A percentile compares a stretch with the other conserved stretches of the same genome.
Evolutionary conservation across 2,113 vertebrate species (phyloP).

Genomic region (Prunella fulvescens): DNA sequence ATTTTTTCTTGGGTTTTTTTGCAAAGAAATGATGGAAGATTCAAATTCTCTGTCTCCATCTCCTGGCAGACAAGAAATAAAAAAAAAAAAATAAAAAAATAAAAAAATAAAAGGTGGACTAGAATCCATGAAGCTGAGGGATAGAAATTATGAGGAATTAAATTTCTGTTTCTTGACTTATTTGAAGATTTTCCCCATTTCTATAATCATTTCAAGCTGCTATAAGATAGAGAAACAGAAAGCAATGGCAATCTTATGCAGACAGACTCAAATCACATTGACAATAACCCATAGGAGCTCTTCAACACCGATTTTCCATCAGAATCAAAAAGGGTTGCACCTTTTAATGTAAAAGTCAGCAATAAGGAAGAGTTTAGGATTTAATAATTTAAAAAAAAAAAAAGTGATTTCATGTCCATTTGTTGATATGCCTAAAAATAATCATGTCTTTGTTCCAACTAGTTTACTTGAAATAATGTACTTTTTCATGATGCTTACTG

Average conservation of each 20-base stretch:
- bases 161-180: not conserved
- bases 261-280: not conserved
- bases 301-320: not conserved
- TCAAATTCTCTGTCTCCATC: constrained; percentile 50
- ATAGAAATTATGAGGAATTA: not conserved
- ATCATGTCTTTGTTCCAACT: not conserved
- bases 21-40: not conserved
- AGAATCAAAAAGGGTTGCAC: not conserved
- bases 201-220: not conserved
- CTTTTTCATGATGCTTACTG: not conserved
- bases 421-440: not conserved
- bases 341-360: not conserved
- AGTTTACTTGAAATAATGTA: not conserved
- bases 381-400: not conserved
- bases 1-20: not conserved
- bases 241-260: not conserved
- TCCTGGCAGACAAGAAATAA: constrained; percentile 12
- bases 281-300: not conserved
- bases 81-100: not conserved
- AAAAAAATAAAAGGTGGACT: not conserved
- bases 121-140: not conserved
- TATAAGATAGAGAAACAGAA: not conserved
- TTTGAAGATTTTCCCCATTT: not conserved
- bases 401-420: not conserved
- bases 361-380: not conserved